Evolutionary conservation across 2,888 invertebrate species (phyloP).

Genomic region (Eledona agricola): DNA sequence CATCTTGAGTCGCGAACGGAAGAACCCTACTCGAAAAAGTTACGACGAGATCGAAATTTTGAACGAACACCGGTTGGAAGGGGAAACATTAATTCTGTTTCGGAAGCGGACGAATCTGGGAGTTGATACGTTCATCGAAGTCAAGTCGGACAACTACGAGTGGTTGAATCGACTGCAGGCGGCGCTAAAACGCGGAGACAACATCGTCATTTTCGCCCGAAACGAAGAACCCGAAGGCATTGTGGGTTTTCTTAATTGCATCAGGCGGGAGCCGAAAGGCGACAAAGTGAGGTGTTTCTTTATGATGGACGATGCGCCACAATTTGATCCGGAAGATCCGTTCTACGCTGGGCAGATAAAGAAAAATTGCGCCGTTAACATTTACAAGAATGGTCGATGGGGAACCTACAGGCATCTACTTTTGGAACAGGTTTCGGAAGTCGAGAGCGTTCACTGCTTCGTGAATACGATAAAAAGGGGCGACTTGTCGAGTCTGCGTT

Average conservation of each 20-base stretch:
- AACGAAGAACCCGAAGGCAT: not conserved
- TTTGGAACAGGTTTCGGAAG: constrained; percentile 64
- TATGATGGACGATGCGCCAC: constrained; percentile 70
- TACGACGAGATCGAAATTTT: too few species aligned
- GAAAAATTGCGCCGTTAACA: constrained; percentile 81
- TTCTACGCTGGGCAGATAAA: constrained; percentile 72
- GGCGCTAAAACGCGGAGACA: not conserved
- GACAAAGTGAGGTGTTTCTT: constrained; percentile 62
- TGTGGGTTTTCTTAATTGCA: constrained; percentile 71
- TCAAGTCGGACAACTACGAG: not conserved
- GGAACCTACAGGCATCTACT: constrained; percentile 81
- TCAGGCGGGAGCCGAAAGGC: constrained; percentile 68
- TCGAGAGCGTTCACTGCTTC: constrained; percentile 72
- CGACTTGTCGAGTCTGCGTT: constrained; percentile 81
- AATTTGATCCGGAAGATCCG: constrained; percentile 70
- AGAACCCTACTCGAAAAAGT: too few species aligned
- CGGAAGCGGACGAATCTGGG: too few species aligned
- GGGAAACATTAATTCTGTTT: too few species aligned
- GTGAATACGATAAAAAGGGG: constrained; percentile 81
- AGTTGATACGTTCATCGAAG: constrained; percentile 1
- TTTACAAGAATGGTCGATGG: constrained; percentile 70
- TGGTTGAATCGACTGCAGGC: not conserved
- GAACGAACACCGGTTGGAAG: too few species aligned
- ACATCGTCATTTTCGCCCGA: not conserved
- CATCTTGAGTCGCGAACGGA: constrained; percentile 71